These are phyloP conservation scores for Neodontobutis hainanensis DNA, from an alignment of 2,113 vertebrate genomes.

Conservation along the genomic window DNA sequence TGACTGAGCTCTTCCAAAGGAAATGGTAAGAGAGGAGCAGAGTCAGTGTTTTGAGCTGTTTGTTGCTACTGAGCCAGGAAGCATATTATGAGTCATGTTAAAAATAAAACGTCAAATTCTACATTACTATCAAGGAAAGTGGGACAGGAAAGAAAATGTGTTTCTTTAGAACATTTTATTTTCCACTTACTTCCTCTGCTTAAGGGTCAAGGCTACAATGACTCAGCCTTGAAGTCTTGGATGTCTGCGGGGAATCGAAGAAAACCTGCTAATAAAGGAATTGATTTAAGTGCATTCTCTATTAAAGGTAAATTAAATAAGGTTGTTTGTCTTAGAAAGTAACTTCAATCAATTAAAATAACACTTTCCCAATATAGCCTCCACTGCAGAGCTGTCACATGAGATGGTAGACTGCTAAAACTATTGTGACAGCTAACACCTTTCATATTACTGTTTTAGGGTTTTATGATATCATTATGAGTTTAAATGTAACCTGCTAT, in stretches of 20 bases:
- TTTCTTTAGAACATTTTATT: conserved; percentile 3
- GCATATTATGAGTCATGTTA: conserved; percentile 9
- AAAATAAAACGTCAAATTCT: conserved; percentile 26
- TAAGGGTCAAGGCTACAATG: conserved; percentile 21
- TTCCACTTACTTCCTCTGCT: conserved; percentile 6
- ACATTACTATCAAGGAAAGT: not conserved
- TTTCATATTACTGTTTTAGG: not conserved
- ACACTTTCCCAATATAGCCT: not conserved
- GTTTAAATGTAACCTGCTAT: conserved; percentile 7
- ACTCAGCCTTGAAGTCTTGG: conserved; percentile 2
- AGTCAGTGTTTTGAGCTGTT: not conserved
- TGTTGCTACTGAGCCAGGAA: not conserved
- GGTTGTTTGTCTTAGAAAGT: no score
- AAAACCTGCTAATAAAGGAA: conserved; percentile 3
- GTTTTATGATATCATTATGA: conserved; percentile 5
- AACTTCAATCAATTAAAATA: no score
- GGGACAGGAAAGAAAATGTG: not conserved
- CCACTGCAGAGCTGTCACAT: conserved; percentile 1
- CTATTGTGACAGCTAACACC: not conserved
- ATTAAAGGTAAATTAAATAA: no score
- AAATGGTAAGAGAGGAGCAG: not conserved
- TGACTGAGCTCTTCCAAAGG: conserved; percentile 17
- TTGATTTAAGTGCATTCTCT: not conserved
- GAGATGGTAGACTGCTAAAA: not conserved
- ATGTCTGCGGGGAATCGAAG: not conserved